Conservation (phyloP, 2,888 invertebrate species). For the Sarcophaga rosellei region DNA sequence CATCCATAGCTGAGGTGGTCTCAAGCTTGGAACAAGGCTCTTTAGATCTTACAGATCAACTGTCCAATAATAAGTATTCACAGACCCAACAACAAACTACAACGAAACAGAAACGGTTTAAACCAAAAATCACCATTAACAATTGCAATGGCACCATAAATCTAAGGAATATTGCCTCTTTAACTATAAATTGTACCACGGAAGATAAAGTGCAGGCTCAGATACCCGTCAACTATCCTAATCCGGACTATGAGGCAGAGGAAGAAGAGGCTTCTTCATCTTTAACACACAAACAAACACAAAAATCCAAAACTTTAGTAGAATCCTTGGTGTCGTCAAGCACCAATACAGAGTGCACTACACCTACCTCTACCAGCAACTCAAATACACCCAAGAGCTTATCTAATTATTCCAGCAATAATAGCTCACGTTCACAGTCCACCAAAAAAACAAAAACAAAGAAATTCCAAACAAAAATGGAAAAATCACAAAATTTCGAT, state of each 20-base stretch:
- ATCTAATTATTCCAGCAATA: constrained; percentile 76
- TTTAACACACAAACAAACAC: constrained; percentile 21
- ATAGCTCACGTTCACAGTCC: constrained; percentile 77
- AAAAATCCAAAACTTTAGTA: constrained; percentile 52
- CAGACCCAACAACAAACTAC: constrained; percentile 67
- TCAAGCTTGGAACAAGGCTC: constrained; percentile 74
- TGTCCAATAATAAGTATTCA: constrained; percentile 66
- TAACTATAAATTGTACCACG: constrained; percentile 80
- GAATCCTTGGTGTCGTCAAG: constrained; percentile 49
- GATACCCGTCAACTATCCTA: constrained; percentile 69
- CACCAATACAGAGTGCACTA: constrained; percentile 59
- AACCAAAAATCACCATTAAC: constrained; percentile 81
- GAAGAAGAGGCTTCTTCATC: constrained; percentile 43
- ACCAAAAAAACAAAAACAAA: constrained; percentile 75
- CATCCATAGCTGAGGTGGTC: constrained; percentile 77
- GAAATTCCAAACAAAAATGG: constrained; percentile 63
- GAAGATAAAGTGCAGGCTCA: constrained; percentile 76
- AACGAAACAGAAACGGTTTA: constrained; percentile 74
- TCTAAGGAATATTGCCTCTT: constrained; percentile 79
- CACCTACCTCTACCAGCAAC: constrained; percentile 70
- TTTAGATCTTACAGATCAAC: constrained; percentile 32
- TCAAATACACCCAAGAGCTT: constrained; percentile 70
- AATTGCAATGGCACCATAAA: constrained; percentile 81
- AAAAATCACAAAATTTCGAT: constrained; percentile 39
- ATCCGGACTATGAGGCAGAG: constrained; percentile 50